These are phyloP conservation scores for Acrossocheilus wenchowensis DNA, from an alignment of 2,797 vertebrate species.

Conservation along the genomic window DNA sequence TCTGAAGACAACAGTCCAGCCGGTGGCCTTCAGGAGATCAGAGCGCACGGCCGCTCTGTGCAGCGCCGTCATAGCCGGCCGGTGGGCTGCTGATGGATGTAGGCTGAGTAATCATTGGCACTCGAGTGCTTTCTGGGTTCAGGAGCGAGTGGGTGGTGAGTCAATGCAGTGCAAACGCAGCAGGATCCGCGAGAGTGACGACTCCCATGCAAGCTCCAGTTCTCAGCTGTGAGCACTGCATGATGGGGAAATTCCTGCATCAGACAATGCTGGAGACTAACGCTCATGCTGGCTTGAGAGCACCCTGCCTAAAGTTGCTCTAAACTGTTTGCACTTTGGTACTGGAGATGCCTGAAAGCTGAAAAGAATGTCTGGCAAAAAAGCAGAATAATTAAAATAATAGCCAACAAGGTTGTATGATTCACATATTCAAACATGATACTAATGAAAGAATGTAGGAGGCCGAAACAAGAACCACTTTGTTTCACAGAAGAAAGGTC, in stretches of 20 bases:
- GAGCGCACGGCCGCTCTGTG: not conserved
- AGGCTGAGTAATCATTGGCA: slow-evolving; percentile 24
- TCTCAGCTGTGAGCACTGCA: slow-evolving; percentile 11
- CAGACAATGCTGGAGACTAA: not conserved
- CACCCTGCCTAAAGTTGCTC: not conserved
- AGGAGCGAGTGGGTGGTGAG: slow-evolving; percentile 43
- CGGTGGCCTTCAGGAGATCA: not conserved
- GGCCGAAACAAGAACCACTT: not conserved
- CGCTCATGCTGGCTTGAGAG: not conserved
- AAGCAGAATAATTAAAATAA: not conserved
- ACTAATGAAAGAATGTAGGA: not conserved
- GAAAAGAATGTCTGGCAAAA: not conserved
- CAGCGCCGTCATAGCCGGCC: not conserved
- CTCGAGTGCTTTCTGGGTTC: slow-evolving; percentile 28
- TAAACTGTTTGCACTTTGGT: not conserved
- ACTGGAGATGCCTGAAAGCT: not conserved
- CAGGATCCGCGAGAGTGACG: slow-evolving; percentile 9
- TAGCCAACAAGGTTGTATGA: not conserved
- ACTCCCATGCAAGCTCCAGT: slow-evolving; percentile 17
- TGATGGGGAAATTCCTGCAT: slow-evolving; percentile 23
- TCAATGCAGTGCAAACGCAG: slow-evolving; percentile 27
- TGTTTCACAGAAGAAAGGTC: not conserved
- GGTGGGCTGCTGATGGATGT: slow-evolving; percentile 4
- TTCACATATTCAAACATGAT: not conserved
- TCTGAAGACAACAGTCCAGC: not conserved